Percentiles rank a stretch among this genome's conserved stretches.
Conservation (phyloP, 35 echinoderm and acorn worm species). For the Hemicentrotus pulcherrimus region DNA sequence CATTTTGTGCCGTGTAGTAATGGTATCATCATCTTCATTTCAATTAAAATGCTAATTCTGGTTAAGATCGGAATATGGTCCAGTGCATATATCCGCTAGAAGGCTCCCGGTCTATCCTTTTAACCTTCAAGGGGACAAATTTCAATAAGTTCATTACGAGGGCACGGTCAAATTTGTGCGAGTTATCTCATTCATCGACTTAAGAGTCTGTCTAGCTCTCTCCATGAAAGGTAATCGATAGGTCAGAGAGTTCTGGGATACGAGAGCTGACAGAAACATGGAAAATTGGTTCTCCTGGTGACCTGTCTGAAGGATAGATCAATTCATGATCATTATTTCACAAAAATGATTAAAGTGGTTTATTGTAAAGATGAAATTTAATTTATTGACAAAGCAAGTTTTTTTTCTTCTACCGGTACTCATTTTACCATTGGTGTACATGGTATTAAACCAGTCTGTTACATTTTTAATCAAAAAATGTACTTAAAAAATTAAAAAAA, state of each 20-base stretch:
- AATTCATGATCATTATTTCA: neutral
- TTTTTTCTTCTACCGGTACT: no score
- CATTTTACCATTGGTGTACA: no score
- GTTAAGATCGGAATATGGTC: neutral
- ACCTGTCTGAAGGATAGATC: neutral
- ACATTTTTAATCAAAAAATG: no score
- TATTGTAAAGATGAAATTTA: neutral
- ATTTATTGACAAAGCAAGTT: neutral
- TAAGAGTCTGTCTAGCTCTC: neutral
- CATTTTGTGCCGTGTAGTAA: neutral
- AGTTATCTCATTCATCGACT: conserved; percentile 18
- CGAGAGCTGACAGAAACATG: neutral
- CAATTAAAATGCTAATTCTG: neutral
- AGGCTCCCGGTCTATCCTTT: neutral
- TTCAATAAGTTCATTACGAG: neutral
- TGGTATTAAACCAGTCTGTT: no score
- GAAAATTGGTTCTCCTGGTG: neutral
- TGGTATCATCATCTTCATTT: neutral
- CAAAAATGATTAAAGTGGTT: neutral
- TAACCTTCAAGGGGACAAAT: neutral
- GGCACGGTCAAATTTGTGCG: neutral
- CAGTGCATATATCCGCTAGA: neutral
- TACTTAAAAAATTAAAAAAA: no score
- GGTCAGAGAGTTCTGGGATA: conserved; percentile 3
- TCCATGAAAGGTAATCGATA: neutral